phyloP scores from a whole-genome alignment of 2,113 vertebrate species.

The Dicaeum eximium region DNA sequence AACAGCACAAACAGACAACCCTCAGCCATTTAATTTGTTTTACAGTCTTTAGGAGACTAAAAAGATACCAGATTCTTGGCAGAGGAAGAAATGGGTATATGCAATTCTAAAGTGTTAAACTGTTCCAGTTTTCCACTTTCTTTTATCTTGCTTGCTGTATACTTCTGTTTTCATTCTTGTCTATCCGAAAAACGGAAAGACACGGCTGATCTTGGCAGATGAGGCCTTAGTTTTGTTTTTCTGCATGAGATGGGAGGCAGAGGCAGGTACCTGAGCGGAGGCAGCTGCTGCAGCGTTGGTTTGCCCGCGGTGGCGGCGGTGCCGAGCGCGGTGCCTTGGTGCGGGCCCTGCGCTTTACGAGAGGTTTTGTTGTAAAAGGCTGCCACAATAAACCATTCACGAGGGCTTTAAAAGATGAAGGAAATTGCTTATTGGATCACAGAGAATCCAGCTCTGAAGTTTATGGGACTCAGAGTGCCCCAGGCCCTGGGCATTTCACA shows the following conservation, averaged over 20 bases:
- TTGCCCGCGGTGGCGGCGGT: background rate
- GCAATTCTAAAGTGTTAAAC: background rate
- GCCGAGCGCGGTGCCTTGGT: background rate
- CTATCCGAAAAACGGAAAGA: background rate
- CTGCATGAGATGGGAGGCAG: background rate
- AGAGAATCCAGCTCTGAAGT: conserved; percentile 25
- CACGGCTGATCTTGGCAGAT: background rate
- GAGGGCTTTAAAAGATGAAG: conserved; percentile 50
- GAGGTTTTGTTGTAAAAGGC: background rate
- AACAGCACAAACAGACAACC: background rate
- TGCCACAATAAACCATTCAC: conserved; percentile 39
- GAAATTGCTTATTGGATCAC: conserved; percentile 51
- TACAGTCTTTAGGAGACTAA: background rate
- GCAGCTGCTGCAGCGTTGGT: background rate
- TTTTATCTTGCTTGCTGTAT: background rate
- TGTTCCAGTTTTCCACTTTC: background rate
- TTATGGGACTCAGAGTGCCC: conserved; percentile 21
- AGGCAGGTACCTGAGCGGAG: background rate
- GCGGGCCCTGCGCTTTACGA: background rate
- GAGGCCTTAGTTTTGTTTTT: background rate
- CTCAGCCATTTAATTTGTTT: background rate
- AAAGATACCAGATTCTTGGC: background rate
- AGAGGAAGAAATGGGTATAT: background rate
- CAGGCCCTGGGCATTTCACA: conserved; percentile 8
- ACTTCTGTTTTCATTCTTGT: background rate